Base-by-base conservation (phyloP, 23 tunicate species). In the Styela clava region DNA sequence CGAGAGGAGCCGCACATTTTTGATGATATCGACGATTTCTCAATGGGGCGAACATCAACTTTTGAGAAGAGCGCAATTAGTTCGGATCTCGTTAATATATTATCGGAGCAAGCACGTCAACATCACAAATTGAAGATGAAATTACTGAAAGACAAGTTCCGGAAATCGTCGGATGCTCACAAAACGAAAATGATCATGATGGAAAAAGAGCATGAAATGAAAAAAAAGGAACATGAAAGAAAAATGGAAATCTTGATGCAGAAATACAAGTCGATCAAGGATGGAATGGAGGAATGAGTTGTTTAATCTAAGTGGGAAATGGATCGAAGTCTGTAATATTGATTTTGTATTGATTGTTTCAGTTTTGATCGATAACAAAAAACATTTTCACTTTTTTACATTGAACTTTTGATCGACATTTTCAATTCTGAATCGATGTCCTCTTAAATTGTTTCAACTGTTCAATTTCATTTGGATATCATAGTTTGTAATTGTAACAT, bases 71-170 rank as follows among this genome's bases (percentile, higher is more conserved):
- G 31, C 16, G 81, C 64, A 18, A 76, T 44, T 64, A 44, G 31
- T 44, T 52, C 64, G 5, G 81, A 76, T 52, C 64, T 76, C 23
- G 81, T 52, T 56, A 76, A 76, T 26, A 76, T 76, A 0, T 29
- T 76, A 24, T 52, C 65, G 16, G 81, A 76, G 44, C 81, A 76
- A 44, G 81, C 81, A 19, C 64, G 81, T 16, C 64, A 76, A 52
- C 81, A 76, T 27, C 81, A 76, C 81, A 52, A 76, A 76, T 24
- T 76, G 30, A 76, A 76, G 27, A 76, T 76, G 81, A 76, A 76
- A 29, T 1, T 76, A 16, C 26, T 76, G 33, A 51, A 76, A 52
- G 81, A 76, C 21, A 76, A 76, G 22, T 76, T 76, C 2, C 64
- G 81, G 18, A 76, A 76, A 24, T 25, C 24, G 16, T n/a, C 81